Base-by-base conservation (phyloP, 2,888 invertebrate species). In the Latrodectus hesperus region DNA sequence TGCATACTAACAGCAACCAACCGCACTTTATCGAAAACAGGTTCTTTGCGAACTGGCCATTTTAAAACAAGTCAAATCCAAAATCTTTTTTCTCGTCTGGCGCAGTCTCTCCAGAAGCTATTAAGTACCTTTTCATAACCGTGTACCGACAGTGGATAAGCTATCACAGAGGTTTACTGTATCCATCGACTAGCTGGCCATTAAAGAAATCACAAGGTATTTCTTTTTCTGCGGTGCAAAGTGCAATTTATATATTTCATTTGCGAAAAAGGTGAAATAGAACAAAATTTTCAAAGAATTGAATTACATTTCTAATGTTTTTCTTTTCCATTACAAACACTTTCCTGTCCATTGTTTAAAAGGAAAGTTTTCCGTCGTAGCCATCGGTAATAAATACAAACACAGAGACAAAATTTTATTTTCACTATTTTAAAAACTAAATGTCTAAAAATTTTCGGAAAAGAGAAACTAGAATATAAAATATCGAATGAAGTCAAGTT, bases 241-340 rank as follows among this genome's bases (percentile, higher is more conserved):
- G 55, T n/a, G 51, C 70, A 75, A 79, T 79, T 75, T 79, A 68
- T 85, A 70, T 70, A 67, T 79, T 68, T 53, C 67, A 68, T 84
- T 79, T 74, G 38, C 22, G n/a, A 51, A 26, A 26, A 55, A 55
- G 55, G 55, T 22, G 22, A 55, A 55, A 55, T 12, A 55, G 6
- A 55, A 55, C 16, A 55, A 55, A 55, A 11, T 55, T 55, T 55
- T 16, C 11, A 55, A 55, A 16, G 55, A 55, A 55, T 55, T 6
- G 16, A 55, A 55, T 55, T 14, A 6, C 55, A 6, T 55, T 55
- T 55, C 55, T 3, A 55, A 55, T 16, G 11, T 16, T 22, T 22
- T 55, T 55, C 8, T 55, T 55, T 55, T 10, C 8, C 8, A 16
- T 55, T 55, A 55, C 16, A 55, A 11, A 14, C 55, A 55, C 55